phyloP scores from a whole-genome alignment of 2,113 vertebrate genomes.

The Pandion haliaetus region DNA sequence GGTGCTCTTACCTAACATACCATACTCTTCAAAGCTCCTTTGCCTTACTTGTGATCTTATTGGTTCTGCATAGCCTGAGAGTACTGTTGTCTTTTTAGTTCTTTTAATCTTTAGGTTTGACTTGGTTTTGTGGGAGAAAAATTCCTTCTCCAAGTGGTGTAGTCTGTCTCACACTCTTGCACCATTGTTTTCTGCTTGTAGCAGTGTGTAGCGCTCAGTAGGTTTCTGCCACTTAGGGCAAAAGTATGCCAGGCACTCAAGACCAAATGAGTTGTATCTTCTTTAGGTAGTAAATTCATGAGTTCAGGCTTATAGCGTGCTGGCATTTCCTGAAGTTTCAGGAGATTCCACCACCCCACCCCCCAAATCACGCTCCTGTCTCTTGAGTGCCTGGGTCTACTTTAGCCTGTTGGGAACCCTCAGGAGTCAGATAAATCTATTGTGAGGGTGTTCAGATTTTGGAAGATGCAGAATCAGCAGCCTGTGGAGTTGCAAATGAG shows the following conservation, averaged over 20 bases:
- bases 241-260: background rate
- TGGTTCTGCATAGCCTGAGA: background rate
- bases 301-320: background rate
- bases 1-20: background rate
- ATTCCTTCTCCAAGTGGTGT: background rate
- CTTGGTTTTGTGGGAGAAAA: background rate
- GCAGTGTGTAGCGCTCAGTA: background rate
- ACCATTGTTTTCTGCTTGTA: background rate
- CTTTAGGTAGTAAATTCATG: background rate
- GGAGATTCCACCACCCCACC: background rate
- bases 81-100: background rate
- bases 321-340: background rate
- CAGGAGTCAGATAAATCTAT: background rate
- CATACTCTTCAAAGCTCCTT: background rate
- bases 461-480: background rate
- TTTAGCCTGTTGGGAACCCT: background rate
- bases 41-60: background rate
- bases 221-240: background rate
- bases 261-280: background rate
- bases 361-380: background rate
- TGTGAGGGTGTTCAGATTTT: background rate
- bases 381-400: background rate
- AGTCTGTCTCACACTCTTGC: background rate
- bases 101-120: background rate
- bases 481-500: background rate